Evolutionary conservation across 37 sponge, comb jelly and placozoan genomes (phyloP).

Genomic region (Spongilla lacustris): DNA sequence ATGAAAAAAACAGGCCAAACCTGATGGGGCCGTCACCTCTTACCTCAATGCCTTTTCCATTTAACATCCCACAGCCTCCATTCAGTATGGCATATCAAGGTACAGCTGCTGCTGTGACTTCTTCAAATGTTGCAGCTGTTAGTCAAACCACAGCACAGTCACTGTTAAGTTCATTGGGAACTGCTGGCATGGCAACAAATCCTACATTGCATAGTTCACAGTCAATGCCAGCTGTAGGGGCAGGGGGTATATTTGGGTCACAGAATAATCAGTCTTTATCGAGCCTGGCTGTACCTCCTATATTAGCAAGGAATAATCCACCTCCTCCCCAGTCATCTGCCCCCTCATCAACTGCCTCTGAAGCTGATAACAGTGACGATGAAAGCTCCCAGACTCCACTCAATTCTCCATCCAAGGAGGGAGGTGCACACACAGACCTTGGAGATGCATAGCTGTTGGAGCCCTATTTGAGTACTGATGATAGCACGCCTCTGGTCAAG

Average conservation of each 20-base stretch:
- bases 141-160: neutral
- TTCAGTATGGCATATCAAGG: too few species aligned
- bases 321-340: neutral
- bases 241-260: neutral
- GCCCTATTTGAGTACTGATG: neutral
- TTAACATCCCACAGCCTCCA: too few species aligned
- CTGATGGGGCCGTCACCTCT: neutral
- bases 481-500: neutral
- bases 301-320: neutral
- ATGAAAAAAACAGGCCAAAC: neutral
- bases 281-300: neutral
- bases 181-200: neutral
- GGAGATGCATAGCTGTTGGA: neutral
- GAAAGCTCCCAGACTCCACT: neutral
- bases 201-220: neutral
- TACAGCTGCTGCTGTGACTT: too few species aligned
- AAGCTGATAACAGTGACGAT: neutral
- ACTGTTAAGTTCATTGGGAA: neutral
- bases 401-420: neutral
- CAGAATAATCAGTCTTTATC: neutral
- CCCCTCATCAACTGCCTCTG: neutral
- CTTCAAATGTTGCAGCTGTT: too few species aligned
- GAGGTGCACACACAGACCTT: neutral
- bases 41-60: too few species aligned
- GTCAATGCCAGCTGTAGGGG: neutral